Base-by-base conservation (phyloP, 2,888 invertebrate species). In the Drosophila fulvimacula region DNA sequence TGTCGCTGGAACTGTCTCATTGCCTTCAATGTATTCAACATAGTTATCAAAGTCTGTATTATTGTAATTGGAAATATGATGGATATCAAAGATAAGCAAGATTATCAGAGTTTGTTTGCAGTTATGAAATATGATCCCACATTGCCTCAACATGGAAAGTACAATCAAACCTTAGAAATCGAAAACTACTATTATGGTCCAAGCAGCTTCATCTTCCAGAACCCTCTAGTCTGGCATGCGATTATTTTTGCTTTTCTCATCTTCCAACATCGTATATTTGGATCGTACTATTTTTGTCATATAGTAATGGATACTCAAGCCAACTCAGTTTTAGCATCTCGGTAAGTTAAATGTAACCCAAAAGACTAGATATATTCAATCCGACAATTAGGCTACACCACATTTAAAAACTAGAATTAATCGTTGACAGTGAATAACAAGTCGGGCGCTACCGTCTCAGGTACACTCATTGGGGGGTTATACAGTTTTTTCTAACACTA, bases 271-370 rank as follows among this genome's bases (percentile, higher is more conserved):
- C 94, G 99, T 73, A 94, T 99, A 55, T 99, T 99, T 93, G 95
- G 96, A 83, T 98, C 98, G 80, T 97, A 97, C 93, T 99, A 99
- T 93, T 99, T 99, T 94, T 97, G 98, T 91, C 97, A 99, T 91
- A 96, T 99, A 72, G 96, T 99, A 38, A 96, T 97, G 91, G 99
- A 99, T 91, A 96, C 98, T 42, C 97, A 98, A 93, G 98, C 99
- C 3, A 98, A 98, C 91, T 96, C 97, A 21, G 95, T 98, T 76
- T 94, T 99, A 38, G 98, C 99, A 1, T 98, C 98, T 5, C 95
- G 97, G 96, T 96, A 93, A 81, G 69, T 63, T 1, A 6, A 24
- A 5, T n/a, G 5, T 27, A 10, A 24, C n/a, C 10, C 15, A 36
- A 15, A 36, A 38, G 2, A n/a, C 30, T 10, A 10, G 10, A 3